Conservation (phyloP, 2,888 invertebrate genomes). For the Panzeria rudis region DNA sequence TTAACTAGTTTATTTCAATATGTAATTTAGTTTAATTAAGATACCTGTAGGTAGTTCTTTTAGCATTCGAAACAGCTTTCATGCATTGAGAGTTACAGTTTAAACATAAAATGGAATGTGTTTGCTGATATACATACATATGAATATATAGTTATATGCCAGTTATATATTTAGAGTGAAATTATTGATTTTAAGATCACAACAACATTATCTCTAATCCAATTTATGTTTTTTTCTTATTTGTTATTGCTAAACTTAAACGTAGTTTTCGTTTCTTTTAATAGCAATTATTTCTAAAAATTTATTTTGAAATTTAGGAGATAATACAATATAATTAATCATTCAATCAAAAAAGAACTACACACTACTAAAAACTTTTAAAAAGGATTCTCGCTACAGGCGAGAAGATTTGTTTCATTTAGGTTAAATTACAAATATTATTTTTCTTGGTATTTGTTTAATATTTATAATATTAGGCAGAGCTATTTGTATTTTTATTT, state of each 20-base stretch:
- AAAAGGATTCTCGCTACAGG: conserved; percentile 60
- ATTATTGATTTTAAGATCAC: conserved; percentile 8
- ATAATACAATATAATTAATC: conserved; percentile 45
- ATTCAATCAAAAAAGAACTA: conserved; percentile 63
- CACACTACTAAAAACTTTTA: conserved; percentile 62
- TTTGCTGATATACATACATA: not conserved
- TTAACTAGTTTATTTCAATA: not conserved
- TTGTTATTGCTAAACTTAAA: conserved; percentile 24
- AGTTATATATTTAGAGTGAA: conserved; percentile 7
- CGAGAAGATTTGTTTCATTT: conserved; percentile 56
- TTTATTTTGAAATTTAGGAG: conserved; percentile 47
- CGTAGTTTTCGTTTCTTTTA: conserved; percentile 28
- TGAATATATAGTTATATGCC: not conserved
- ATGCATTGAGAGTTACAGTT: not conserved
- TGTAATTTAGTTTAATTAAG: conserved; percentile 21
- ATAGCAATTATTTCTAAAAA: conserved; percentile 36
- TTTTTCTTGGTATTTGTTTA: conserved; percentile 29
- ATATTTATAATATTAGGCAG: conserved; percentile 38
- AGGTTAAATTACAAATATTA: conserved; percentile 61
- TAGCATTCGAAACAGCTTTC: not conserved
- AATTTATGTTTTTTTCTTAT: conserved; percentile 26
- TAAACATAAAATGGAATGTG: conserved; percentile 36
- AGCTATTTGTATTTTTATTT: conserved; percentile 58
- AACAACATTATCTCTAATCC: conserved; percentile 32
- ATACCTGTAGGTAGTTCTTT: conserved; percentile 34